These are phyloP conservation scores for Zelleria hepariella DNA, from an alignment of 2,888 invertebrate genomes.

Conservation along the genomic window DNA sequence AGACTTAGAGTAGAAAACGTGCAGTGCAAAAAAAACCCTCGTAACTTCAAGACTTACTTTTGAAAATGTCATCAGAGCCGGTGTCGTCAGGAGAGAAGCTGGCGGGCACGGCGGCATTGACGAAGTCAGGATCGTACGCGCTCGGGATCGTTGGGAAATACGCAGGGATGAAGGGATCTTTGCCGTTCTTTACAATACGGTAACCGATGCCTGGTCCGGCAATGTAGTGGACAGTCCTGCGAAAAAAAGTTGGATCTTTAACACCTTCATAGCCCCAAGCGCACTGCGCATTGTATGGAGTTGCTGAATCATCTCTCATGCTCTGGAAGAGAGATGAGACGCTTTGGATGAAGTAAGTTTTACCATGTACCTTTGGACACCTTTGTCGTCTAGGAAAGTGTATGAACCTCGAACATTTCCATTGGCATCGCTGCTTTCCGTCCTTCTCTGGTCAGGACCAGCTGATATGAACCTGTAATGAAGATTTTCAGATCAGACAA, in stretches of 20 bases:
- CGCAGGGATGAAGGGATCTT: slow-evolving; percentile 76
- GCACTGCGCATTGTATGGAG: too few relatives aligned
- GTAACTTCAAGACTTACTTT: slow-evolving; percentile 34
- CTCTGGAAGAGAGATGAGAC: neutral
- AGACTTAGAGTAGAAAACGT: neutral
- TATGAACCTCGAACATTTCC: slow-evolving; percentile 83
- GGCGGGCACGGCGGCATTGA: slow-evolving; percentile 38
- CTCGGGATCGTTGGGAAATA: slow-evolving; percentile 74
- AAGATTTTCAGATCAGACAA: too few relatives aligned
- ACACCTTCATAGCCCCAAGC: too few relatives aligned
- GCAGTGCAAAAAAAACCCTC: neutral
- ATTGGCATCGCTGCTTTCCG: slow-evolving; percentile 79
- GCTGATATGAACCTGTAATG: slow-evolving; percentile 77
- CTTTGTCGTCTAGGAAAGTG: slow-evolving; percentile 84
- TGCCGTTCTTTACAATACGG: slow-evolving; percentile 78
- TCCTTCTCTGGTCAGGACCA: slow-evolving; percentile 82
- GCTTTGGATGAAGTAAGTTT: neutral
- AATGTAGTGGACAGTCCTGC: slow-evolving; percentile 81
- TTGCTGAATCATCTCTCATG: too few relatives aligned
- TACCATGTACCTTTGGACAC: slow-evolving; percentile 72
- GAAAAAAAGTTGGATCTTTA: neutral
- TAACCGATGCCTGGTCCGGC: slow-evolving; percentile 86
- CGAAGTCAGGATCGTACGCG: slow-evolving; percentile 63
- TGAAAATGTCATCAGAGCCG: slow-evolving; percentile 50
- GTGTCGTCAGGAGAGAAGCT: slow-evolving; percentile 31